These are phyloP conservation scores for Malacosoma neustria DNA, from an alignment of 2,888 invertebrate species.

Conservation along the genomic window DNA sequence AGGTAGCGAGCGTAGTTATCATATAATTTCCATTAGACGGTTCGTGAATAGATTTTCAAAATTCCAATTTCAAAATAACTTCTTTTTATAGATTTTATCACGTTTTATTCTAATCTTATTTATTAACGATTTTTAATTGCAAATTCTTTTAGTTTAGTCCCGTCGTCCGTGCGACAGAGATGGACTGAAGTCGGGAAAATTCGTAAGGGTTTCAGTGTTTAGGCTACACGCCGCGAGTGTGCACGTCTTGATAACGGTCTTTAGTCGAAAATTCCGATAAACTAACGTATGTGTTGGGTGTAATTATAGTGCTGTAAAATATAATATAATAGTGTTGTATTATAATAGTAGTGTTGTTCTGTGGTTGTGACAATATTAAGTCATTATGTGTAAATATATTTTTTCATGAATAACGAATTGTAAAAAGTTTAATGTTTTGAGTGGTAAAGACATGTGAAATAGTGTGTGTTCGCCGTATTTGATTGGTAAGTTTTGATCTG, in stretches of 20 bases:
- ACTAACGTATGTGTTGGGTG: slow-evolving; percentile 23
- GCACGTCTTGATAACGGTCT: slow-evolving; percentile 18
- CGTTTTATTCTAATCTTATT: slow-evolving; percentile 24
- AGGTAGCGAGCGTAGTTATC: no score
- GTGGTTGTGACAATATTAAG: neutral
- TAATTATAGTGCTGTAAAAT: slow-evolving; percentile 5
- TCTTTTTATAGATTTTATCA: slow-evolving; percentile 15
- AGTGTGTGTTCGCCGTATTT: neutral
- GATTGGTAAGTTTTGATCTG: neutral
- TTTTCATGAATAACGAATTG: neutral
- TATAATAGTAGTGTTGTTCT: slow-evolving; percentile 13
- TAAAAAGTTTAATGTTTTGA: neutral
- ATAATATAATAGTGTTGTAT: neutral
- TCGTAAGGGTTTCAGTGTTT: slow-evolving; percentile 24
- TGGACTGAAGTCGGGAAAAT: slow-evolving; percentile 21
- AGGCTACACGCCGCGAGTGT: slow-evolving; percentile 16
- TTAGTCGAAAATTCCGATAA: slow-evolving; percentile 19
- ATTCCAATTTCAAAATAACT: no score
- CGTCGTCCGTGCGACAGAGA: slow-evolving; percentile 21
- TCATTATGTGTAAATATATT: no score
- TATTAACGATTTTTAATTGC: slow-evolving; percentile 40
- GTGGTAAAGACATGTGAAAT: neutral
- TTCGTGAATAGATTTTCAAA: no score
- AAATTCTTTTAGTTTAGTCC: slow-evolving; percentile 25
- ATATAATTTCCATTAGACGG: no score